A percentile compares a stretch with the other conserved stretches of the same genome.
These are phyloP conservation scores for Acridotheres tristis DNA, from an alignment of 2,797 vertebrate species.

Conservation along the genomic window DNA sequence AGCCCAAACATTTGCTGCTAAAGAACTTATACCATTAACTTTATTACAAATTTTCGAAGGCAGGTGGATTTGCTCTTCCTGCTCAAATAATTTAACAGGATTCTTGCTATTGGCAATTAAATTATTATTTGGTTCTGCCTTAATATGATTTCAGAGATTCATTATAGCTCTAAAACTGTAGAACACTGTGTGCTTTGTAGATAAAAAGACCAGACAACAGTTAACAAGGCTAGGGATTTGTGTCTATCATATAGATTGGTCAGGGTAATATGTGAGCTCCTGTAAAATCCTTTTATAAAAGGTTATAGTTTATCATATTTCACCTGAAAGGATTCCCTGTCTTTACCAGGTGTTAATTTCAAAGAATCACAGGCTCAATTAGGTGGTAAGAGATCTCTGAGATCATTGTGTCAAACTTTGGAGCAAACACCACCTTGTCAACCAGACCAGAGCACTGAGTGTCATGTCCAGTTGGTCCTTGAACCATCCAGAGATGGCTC, in stretches of 20 bases:
- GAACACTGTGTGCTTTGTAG: background rate
- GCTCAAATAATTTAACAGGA: background rate
- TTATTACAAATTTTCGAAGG: background rate
- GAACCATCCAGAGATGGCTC: background rate
- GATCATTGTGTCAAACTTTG: background rate
- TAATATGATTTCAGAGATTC: background rate
- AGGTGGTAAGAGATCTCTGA: background rate
- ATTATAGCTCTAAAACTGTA: background rate
- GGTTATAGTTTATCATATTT: background rate
- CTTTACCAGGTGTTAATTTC: background rate
- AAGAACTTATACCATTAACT: background rate
- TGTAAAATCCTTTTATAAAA: background rate
- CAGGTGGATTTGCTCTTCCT: background rate
- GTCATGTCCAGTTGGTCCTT: background rate
- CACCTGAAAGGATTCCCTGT: background rate
- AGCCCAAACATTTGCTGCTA: background rate
- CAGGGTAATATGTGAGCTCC: background rate
- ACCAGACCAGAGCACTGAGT: background rate
- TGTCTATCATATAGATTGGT: background rate
- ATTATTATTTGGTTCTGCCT: background rate
- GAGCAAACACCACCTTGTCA: background rate
- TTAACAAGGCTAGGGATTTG: background rate
- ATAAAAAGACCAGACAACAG: background rate
- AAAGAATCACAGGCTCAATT: background rate
- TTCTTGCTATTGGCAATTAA: background rate